Percentiles rank a stretch among this genome's conserved stretches.
Evolutionary conservation across 2,797 vertebrate species (phyloP).

Genomic region (Florisuga fusca): DNA sequence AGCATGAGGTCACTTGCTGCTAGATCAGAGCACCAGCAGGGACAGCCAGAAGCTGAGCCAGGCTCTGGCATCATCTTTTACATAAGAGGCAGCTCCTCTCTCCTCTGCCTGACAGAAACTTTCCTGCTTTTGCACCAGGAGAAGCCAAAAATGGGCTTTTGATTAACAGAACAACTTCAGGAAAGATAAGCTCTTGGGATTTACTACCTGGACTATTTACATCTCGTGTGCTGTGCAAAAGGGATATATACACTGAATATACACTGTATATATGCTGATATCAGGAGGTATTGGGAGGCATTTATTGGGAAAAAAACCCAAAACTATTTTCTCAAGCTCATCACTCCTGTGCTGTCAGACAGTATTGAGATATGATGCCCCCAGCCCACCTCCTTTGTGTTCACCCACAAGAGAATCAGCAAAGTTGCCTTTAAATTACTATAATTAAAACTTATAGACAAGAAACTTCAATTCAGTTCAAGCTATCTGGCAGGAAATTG

Average conservation of each 20-base stretch:
- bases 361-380: background rate
- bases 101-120: background rate
- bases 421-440: background rate
- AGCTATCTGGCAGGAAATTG: slow-evolving; percentile 5
- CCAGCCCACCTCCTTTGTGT: background rate
- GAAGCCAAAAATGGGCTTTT: background rate
- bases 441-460: background rate
- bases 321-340: background rate
- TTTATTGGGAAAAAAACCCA: background rate
- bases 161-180: background rate
- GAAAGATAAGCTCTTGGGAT: background rate
- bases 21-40: background rate
- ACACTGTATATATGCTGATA: background rate
- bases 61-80: background rate
- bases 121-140: background rate
- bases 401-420: background rate
- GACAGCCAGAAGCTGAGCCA: background rate
- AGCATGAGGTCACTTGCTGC: slow-evolving; percentile 42
- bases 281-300: rapidly evolving
- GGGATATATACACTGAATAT: background rate
- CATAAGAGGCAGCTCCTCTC: background rate
- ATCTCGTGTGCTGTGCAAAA: background rate
- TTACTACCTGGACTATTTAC: background rate
- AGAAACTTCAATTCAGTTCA: background rate
- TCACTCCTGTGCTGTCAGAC: background rate